These are phyloP conservation scores for Cyprinus carpio DNA, from an alignment of 2,113 vertebrate genomes.

Conservation along the genomic window DNA sequence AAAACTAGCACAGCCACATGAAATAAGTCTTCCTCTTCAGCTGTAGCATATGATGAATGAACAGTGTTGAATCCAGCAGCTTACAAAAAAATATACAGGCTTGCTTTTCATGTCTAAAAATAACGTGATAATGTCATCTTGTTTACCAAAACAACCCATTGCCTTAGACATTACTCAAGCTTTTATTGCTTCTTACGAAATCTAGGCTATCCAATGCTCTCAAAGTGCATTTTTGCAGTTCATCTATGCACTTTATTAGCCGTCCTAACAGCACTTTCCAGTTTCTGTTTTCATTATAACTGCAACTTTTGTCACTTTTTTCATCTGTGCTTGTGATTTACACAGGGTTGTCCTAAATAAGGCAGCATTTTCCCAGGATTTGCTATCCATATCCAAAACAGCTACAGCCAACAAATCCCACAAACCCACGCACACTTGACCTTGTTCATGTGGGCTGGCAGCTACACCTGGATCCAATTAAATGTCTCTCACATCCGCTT, in stretches of 20 bases:
- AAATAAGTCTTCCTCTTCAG: conserved; percentile 48
- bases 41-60: conserved; percentile 44
- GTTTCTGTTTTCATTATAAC: neutral
- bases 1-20: conserved; percentile 31
- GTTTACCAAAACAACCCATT: neutral
- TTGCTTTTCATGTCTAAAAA: conserved; percentile 1
- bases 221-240: neutral
- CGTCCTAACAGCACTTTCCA: neutral
- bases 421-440: conserved; percentile 23
- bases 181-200: neutral
- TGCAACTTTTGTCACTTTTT: neutral
- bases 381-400: neutral
- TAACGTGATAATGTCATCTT: neutral
- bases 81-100: conserved; percentile 1
- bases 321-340: neutral
- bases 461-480: conserved; percentile 38
- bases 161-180: neutral
- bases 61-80: conserved; percentile 39
- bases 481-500: neutral
- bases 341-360: neutral
- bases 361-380: conserved; percentile 1
- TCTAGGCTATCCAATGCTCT: neutral
- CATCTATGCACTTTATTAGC: neutral
- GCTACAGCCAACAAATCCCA: neutral
- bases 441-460: neutral